These are phyloP conservation scores for Eriosoma lanigerum DNA, from an alignment of 1,140 invertebrate species.

Conservation along the genomic window DNA sequence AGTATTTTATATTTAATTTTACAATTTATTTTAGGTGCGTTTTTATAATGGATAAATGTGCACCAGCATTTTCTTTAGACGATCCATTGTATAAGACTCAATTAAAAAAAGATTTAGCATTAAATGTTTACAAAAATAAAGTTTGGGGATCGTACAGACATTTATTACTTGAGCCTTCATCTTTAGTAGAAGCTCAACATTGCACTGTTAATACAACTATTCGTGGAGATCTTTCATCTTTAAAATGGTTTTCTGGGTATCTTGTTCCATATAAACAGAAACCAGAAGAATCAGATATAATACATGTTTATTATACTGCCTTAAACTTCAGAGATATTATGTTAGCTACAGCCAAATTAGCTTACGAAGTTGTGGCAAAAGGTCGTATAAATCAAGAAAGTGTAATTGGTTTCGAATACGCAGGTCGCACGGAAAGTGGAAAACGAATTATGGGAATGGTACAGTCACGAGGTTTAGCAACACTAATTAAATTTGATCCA, in stretches of 20 bases:
- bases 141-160: conserved; percentile 82
- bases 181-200: conserved; percentile 63
- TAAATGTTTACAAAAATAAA: conserved; percentile 76
- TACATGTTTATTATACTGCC: conserved; percentile 65
- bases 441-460: conserved; percentile 73
- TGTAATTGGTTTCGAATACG: conserved; percentile 74
- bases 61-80: conserved; percentile 67
- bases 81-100: conserved; percentile 68
- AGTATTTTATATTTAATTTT: neutral
- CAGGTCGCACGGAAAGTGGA: conserved; percentile 63
- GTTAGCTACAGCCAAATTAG: conserved; percentile 73
- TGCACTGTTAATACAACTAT: conserved; percentile 76
- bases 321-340: conserved; percentile 80
- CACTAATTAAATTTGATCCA: conserved; percentile 64
- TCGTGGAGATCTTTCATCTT: conserved; percentile 80
- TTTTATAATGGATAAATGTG: conserved; percentile 67
- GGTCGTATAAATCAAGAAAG: conserved; percentile 62
- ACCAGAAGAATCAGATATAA: conserved; percentile 36
- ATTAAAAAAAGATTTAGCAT: conserved; percentile 71
- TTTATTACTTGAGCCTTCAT: conserved; percentile 61
- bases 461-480: conserved; percentile 63
- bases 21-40: conserved; percentile 61
- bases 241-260: conserved; percentile 78
- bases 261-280: conserved; percentile 60
- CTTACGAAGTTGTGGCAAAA: conserved; percentile 64